Percentiles rank a stretch among this genome's conserved stretches.
Conservation (phyloP, 2,113 vertebrate species). For the Cebus imitator region DNA sequence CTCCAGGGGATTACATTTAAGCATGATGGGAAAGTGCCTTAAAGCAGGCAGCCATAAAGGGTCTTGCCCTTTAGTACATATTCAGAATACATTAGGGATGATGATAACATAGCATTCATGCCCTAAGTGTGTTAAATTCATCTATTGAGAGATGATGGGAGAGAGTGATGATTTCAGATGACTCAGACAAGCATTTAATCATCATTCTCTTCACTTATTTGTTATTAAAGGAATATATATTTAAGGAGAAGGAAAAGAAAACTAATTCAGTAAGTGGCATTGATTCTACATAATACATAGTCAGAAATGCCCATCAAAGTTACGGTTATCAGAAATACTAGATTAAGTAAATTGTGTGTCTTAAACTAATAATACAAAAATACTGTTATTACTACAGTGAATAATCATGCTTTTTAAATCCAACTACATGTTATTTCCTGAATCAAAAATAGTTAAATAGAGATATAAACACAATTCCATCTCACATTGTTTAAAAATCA, state of each 20-base stretch:
- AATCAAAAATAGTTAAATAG: constrained; percentile 37
- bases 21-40: constrained; percentile 73
- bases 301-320: constrained; percentile 42
- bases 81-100: constrained; percentile 79
- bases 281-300: constrained; percentile 40
- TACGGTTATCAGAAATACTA: constrained; percentile 73
- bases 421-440: neutral
- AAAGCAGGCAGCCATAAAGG: constrained; percentile 76
- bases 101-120: constrained; percentile 60
- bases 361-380: constrained; percentile 71
- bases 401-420: constrained; percentile 60
- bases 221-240: constrained; percentile 61
- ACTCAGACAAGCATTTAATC: constrained; percentile 77
- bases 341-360: constrained; percentile 64
- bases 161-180: constrained; percentile 67
- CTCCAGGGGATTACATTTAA: constrained; percentile 76
- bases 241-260: constrained; percentile 21
- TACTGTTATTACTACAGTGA: constrained; percentile 70
- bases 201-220: constrained; percentile 74
- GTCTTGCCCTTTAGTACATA: constrained; percentile 63
- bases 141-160: constrained; percentile 55
- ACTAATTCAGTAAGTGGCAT: constrained; percentile 51
- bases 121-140: constrained; percentile 69
- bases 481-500: neutral
- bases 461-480: neutral